These are phyloP conservation scores for Geotrupes spiniger DNA, from an alignment of 2,888 invertebrate genomes.

Conservation along the genomic window DNA sequence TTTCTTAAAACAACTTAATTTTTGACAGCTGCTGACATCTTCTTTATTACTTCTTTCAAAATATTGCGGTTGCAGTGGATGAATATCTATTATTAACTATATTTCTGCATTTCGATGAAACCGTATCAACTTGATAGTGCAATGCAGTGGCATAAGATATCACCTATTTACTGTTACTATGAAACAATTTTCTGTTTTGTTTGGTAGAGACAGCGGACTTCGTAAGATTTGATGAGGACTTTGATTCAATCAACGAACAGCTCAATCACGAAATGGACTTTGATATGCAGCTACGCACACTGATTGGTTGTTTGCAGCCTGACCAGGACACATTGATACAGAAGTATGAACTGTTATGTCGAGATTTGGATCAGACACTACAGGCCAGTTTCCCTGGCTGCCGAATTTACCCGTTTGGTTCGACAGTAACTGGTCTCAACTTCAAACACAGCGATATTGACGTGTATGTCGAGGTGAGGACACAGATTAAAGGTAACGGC, in stretches of 20 bases:
- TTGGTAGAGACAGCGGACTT: neutral
- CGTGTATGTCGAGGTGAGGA: constrained; percentile 57
- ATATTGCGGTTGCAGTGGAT: too few relatives aligned
- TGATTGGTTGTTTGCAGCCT: constrained; percentile 47
- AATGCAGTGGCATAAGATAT: too few relatives aligned
- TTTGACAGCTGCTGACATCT: too few relatives aligned
- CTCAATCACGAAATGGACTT: constrained; percentile 42
- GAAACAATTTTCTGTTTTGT: too few relatives aligned
- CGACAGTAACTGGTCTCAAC: constrained; percentile 68
- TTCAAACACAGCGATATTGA: constrained; percentile 72
- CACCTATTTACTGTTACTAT: too few relatives aligned
- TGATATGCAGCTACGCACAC: constrained; percentile 46
- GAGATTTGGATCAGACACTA: constrained; percentile 49
- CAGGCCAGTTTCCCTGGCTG: constrained; percentile 49
- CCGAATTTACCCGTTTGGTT: constrained; percentile 65
- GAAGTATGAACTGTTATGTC: constrained; percentile 45
- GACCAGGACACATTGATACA: constrained; percentile 22
- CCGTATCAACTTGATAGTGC: too few relatives aligned
- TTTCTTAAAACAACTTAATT: too few relatives aligned
- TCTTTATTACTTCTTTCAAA: too few relatives aligned
- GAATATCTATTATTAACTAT: too few relatives aligned
- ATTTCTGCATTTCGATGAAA: too few relatives aligned
- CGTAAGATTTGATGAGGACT: constrained; percentile 22
- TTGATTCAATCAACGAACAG: constrained; percentile 25
- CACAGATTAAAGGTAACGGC: neutral